Evolutionary conservation across 2,888 invertebrate species (phyloP), one percentile per base, ranked within the genome.

Genomic region (Yponomeuta sedellus): DNA sequence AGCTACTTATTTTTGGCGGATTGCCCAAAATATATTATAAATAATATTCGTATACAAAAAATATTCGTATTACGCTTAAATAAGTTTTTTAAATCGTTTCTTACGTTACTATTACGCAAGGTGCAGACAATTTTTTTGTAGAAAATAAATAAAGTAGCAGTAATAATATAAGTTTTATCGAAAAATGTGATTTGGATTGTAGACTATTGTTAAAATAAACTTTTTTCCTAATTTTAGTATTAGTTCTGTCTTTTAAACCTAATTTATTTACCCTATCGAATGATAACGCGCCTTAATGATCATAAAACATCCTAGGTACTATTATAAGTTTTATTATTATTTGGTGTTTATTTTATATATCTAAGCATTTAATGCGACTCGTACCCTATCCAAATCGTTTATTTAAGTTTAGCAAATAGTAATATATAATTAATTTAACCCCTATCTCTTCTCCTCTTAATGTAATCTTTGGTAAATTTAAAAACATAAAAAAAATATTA

Each of bases 301-400:
- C 11, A 16, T 44, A 44, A 44, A 44, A 16, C 16, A 44, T 44
- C 34, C 8, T 34, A 34, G 34, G 8, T 63, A 40, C 52, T n/a
- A n/a, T 40, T 63, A 63, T 22, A 63, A 22, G 76, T 74, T 85
- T 86, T 81, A 80, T 79, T 78, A 87, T 78, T 88, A 88, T 78
- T 88, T 88, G 88, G 88, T 88, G 88, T 88, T 86, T 79, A 83
- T 76, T 78, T 87, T 82, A 63, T 63, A 44, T 44, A 20, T 10
- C 63, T 63, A 63, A 19, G 63, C 44, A 63, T 63, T 44, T 20
- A n/a, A 44, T 63, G 63, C 63, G 22, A 63, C 19, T 44, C 40
- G 22, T 52, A 63, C 63, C 40, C 40, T 63, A 40, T 63, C 19
- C 22, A 16, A 44, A 20, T 22, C n/a, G 12, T 59, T 20, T 59